Base-by-base conservation (phyloP, 2,113 vertebrate species). In the Hiodon tergisus region DNA sequence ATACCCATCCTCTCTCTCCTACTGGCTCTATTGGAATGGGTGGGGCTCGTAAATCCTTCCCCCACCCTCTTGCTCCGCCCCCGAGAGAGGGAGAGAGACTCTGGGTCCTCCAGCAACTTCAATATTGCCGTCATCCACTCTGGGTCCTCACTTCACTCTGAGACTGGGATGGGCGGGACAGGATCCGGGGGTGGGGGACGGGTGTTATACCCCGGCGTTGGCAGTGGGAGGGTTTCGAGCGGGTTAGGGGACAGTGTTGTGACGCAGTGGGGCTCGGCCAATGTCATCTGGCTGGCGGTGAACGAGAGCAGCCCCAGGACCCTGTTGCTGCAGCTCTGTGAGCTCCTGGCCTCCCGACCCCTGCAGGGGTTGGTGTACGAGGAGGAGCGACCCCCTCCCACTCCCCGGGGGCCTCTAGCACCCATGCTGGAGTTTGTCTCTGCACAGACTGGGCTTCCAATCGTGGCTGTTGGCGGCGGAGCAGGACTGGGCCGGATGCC, bases 341-440 rank as follows among this genome's bases (percentile, higher is more conserved):
- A 96, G 83, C 91, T 97, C 69, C 90, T 98, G 87, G 94, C 94
- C 70, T 93, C 95, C 72, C 88, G 96, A 79, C 94, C 93, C 76
- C 92, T 98, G 82, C 96, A 97, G 80, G 96, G 96, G 51, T 92
- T 98, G 11, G 96, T 98, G 72, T 98, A 97, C 76, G 96, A 97
- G 89, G 96, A 98, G 86, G 95, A 96, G 84, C 83, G 90, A 80
- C 87, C 90, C 66, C 85, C 90, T 50, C 88, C 87, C 10, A 87
- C 87, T 6, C 86, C 90, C 74, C 90, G 89, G 78, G 89, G 91
- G 65, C 94, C 95, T 55, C 86, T 98, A 78, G 95, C 95, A 63
- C 96, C 94, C 76, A 95, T 98, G 90, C 92, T 98, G 63, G 96
- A 98, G 89, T 98, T 98, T 87, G 89, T 98, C 78, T 97, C 96